These are phyloP conservation scores for Damaliscus lunatus DNA, from an alignment of 2,113 vertebrate genomes.

Conservation along the genomic window DNA sequence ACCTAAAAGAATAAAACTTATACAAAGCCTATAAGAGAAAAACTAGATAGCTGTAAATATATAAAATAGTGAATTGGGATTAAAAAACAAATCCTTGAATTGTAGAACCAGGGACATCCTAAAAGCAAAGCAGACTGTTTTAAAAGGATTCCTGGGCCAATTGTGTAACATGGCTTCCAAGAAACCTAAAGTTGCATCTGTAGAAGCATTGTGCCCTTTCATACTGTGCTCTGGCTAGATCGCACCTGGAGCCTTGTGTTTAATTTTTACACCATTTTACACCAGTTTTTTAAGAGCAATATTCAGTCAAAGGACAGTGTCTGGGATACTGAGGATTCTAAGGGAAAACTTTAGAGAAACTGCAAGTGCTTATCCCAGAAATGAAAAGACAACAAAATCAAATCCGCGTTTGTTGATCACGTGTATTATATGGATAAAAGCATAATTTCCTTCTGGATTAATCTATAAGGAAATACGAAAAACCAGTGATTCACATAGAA, in stretches of 20 bases:
- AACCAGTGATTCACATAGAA: background rate
- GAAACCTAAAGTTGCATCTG: background rate
- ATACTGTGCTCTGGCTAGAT: background rate
- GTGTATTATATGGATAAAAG: background rate
- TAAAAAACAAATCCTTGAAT: background rate
- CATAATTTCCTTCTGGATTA: background rate
- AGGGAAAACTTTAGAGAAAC: background rate
- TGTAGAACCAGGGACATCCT: background rate
- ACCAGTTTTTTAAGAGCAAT: background rate
- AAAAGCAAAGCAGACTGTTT: conserved; percentile 11
- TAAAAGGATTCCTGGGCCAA: background rate
- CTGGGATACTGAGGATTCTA: background rate
- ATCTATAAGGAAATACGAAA: background rate
- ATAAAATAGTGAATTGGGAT: background rate
- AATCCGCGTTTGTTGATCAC: background rate
- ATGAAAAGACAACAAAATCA: background rate
- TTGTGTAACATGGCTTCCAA: background rate
- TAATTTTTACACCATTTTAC: background rate
- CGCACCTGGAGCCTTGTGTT: background rate
- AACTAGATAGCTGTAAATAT: background rate
- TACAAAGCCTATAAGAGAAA: background rate
- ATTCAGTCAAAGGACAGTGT: background rate
- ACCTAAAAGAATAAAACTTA: background rate
- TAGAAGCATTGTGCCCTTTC: background rate
- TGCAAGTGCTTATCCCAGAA: background rate